phyloP scores from a whole-genome alignment of 1,140 invertebrate genomes.

The Musca domestica region DNA sequence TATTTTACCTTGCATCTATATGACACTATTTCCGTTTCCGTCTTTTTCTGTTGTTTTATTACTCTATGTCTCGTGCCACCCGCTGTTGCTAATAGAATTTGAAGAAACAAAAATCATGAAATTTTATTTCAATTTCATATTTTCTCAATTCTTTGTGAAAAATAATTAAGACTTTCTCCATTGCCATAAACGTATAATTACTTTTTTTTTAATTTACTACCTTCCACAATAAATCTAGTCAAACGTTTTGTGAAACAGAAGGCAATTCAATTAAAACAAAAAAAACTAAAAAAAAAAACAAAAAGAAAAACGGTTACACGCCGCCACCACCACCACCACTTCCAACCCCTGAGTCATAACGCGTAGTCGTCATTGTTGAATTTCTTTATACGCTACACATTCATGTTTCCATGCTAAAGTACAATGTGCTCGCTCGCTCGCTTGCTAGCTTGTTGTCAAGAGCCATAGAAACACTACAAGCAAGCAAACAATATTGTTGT shows the following conservation, averaged over 20 bases:
- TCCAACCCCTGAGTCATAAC: slow-evolving; percentile 9
- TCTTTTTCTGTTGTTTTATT: background rate
- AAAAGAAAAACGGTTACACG: too few relatives aligned
- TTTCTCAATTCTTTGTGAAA: background rate
- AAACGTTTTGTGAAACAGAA: too few relatives aligned
- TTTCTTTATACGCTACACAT: slow-evolving; percentile 34
- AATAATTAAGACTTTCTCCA: slow-evolving; percentile 16
- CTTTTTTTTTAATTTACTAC: too few relatives aligned
- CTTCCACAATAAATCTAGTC: too few relatives aligned
- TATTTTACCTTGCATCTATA: background rate
- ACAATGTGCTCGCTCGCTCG: background rate
- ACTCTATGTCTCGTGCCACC: too few relatives aligned
- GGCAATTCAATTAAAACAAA: too few relatives aligned
- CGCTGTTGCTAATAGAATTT: background rate
- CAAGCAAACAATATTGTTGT: too few relatives aligned
- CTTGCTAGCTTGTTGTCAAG: slow-evolving; percentile 40
- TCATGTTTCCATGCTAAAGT: background rate
- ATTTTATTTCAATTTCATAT: background rate
- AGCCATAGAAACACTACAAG: slow-evolving; percentile 22
- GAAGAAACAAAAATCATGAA: background rate
- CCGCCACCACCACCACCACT: background rate
- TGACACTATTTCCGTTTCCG: slow-evolving; percentile 2
- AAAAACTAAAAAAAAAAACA: too few relatives aligned
- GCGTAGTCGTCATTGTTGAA: slow-evolving; percentile 24
- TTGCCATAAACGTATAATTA: too few relatives aligned